These are phyloP conservation scores for Drosophila quinaria DNA, from an alignment of 2,888 invertebrate species.

Conservation along the genomic window DNA sequence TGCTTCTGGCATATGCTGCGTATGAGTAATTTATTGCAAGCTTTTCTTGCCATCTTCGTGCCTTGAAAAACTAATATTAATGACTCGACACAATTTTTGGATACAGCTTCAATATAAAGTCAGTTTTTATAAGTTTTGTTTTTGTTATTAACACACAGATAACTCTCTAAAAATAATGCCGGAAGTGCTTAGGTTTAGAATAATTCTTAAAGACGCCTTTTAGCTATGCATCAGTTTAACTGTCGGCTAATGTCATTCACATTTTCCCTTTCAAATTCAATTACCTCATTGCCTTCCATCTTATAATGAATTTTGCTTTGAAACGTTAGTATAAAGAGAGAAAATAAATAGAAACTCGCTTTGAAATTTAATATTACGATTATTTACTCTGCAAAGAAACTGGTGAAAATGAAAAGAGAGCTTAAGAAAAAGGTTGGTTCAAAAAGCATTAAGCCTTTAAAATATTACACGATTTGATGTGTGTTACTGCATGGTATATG, in stretches of 20 bases:
- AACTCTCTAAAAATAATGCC: neutral
- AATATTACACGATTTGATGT: conserved; percentile 16
- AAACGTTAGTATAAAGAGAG: neutral
- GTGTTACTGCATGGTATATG: conserved; percentile 43
- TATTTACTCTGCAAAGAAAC: neutral
- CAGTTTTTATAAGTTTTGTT: neutral
- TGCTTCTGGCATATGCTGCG: conserved; percentile 53
- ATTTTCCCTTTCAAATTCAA: neutral
- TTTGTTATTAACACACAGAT: neutral
- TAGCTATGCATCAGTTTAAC: neutral
- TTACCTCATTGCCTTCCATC: neutral
- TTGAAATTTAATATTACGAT: conserved; percentile 4
- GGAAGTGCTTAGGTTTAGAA: neutral
- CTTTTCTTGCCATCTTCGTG: neutral
- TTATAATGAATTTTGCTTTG: conserved; percentile 13
- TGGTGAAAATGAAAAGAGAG: neutral
- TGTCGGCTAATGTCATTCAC: neutral
- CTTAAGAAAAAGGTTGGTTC: conserved; percentile 5
- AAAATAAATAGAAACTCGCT: conserved; percentile 1
- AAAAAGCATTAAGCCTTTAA: neutral
- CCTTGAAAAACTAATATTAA: conserved; percentile 16
- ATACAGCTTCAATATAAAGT: neutral
- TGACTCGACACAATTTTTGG: neutral
- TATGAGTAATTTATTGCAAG: conserved; percentile 54
- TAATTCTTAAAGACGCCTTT: neutral